Evolutionary conservation across 2,888 invertebrate genomes (phyloP), one percentile per base, ranked within the genome.

Genomic region (Liopterus haemorrhoidalis): DNA sequence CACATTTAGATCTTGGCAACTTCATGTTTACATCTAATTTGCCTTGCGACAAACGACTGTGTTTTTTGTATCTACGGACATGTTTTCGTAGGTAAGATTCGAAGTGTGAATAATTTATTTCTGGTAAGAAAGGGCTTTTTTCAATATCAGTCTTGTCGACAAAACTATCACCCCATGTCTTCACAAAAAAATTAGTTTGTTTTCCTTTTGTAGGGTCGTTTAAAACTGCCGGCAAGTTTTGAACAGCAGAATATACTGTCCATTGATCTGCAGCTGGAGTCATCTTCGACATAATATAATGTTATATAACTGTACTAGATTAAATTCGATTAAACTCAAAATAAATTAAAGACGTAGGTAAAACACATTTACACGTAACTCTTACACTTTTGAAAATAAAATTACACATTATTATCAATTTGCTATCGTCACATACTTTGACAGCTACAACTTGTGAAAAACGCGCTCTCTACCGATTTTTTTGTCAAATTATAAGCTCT

Each of bases 111-210:
- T 81, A 76, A 11, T 79, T 81, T 47, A 96, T 82, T 58, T 89
- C 85, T 27, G 90, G 90, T 55, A 95, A 70, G 65, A 86, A 82
- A 1, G 83, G 80, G 57, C 88, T 87, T 54, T 83, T 79, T 25
- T 81, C 76, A 57, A 94, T 79, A 32, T 81, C 78, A 18, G 77
- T 73, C 58, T 86, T 82, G 51, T 94, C 94, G 14, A 92, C 79
- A 69, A 99, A 99, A 47, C 80, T 76, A 59, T 95, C 95, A 31
- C 99, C 97, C 97, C 97, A 99, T 49, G 93, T 93, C 67, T 91
- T 92, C 0, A 94, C 94, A 62, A 99, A 94, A 62, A 99, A 92
- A 67, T 94, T 82, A 51, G 78, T 78, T 66, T 89, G 87, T 68
- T 93, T 96, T 53, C 93, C 86, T 61, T 85, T 82, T 51, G 85